A percentile compares a stretch with the other conserved stretches of the same genome.
phyloP scores from a whole-genome alignment of 2,888 invertebrate genomes.

The Athripsodes cinereus region DNA sequence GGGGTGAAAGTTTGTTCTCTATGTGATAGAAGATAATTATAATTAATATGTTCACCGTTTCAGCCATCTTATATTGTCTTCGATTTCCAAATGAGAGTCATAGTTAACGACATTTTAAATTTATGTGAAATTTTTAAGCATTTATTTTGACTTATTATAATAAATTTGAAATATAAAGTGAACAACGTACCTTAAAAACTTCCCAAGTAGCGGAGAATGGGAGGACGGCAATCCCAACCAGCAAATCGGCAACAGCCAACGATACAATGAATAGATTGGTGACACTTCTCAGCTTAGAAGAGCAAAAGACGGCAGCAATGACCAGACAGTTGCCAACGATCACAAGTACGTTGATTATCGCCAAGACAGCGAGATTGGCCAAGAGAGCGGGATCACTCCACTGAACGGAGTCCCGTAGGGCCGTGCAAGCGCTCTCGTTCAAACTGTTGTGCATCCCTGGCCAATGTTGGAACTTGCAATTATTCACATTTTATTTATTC shows the following conservation, averaged over 20 bases:
- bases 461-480: neutral
- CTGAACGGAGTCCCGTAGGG: constrained; percentile 70
- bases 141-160: no score
- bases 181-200: constrained; percentile 77
- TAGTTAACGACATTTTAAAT: no score
- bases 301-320: constrained; percentile 86
- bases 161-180: no score
- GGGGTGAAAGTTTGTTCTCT: no score
- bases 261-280: constrained; percentile 97
- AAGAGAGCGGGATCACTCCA: constrained; percentile 77
- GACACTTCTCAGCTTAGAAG: constrained; percentile 86
- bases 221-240: constrained; percentile 92
- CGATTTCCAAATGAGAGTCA: no score
- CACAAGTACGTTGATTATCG: constrained; percentile 81
- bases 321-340: constrained; percentile 88
- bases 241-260: constrained; percentile 89
- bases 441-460: constrained; percentile 63
- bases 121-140: no score
- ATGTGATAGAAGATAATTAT: no score
- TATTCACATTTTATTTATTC: neutral
- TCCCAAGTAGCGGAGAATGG: constrained; percentile 95
- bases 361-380: constrained; percentile 69
- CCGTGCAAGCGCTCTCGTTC: constrained; percentile 77
- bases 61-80: no score
- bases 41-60: no score